Conservation (phyloP, 2,113 vertebrate species). For the Plotosus lineatus region DNA sequence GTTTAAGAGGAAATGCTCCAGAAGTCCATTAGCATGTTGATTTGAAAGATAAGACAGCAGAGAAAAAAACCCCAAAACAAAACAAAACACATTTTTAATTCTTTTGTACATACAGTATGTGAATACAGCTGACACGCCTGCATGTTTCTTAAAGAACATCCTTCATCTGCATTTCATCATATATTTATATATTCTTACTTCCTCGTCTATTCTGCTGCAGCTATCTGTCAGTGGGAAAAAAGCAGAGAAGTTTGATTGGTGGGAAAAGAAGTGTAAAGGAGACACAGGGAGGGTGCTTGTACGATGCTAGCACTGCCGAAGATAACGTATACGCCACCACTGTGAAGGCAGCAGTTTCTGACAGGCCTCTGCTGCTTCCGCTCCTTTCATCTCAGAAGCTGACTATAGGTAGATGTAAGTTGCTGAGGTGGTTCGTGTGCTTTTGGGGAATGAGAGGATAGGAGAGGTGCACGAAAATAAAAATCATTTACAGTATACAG, state of each 20-base stretch:
- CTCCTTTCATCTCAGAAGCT: constrained; percentile 51
- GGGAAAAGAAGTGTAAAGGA: constrained; percentile 25
- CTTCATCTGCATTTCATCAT: constrained; percentile 33
- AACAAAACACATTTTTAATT: neutral
- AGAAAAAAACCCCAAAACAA: constrained; percentile 10
- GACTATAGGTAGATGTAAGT: constrained; percentile 36
- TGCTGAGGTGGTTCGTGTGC: constrained; percentile 14
- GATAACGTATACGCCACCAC: constrained; percentile 45
- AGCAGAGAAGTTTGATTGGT: constrained; percentile 38
- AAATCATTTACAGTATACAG: too few relatives aligned
- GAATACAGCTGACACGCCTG: constrained; percentile 16
- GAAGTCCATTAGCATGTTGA: constrained; percentile 42
- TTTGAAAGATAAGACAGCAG: constrained; percentile 31
- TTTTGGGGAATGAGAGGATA: neutral
- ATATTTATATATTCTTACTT: constrained; percentile 27
- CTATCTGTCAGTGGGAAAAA: constrained; percentile 45
- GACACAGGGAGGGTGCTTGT: constrained; percentile 29
- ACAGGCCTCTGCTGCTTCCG: constrained; percentile 40
- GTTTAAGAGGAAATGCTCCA: constrained; percentile 29
- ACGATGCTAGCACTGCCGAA: constrained; percentile 28
- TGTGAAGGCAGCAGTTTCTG: constrained; percentile 42
- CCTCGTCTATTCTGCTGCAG: constrained; percentile 31
- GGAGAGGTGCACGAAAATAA: neutral
- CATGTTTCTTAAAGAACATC: constrained; percentile 20
- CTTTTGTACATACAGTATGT: neutral